Evolutionary conservation across 1,140 invertebrate species (phyloP).

Genomic region (Macrobrachium rosenbergii): DNA sequence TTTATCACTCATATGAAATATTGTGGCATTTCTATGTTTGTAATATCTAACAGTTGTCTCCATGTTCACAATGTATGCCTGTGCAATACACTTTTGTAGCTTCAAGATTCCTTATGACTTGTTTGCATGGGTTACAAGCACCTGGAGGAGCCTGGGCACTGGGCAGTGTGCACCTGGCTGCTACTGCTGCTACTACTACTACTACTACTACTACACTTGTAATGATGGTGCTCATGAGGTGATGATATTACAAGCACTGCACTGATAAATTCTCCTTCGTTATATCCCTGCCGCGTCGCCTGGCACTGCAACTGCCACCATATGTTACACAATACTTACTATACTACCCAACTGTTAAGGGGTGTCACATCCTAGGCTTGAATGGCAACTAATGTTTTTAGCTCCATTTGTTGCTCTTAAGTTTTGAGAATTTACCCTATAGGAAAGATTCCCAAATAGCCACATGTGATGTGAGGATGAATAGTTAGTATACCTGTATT

Average conservation of each 20-base stretch:
- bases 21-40: constrained; percentile 40
- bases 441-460: too few relatives aligned
- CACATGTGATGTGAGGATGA: too few relatives aligned
- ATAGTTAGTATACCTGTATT: too few relatives aligned
- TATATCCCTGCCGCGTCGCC: neutral
- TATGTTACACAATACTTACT: neutral
- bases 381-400: neutral
- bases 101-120: constrained; percentile 59
- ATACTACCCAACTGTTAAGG: constrained; percentile 18
- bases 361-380: constrained; percentile 21
- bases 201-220: constrained; percentile 21
- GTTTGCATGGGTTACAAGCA: constrained; percentile 59
- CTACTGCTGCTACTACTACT: neutral
- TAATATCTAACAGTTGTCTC: constrained; percentile 57
- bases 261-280: neutral
- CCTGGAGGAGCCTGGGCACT: constrained; percentile 51
- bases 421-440: too few relatives aligned
- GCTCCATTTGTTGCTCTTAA: too few relatives aligned
- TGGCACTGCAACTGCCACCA: constrained; percentile 32
- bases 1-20: constrained; percentile 37
- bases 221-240: constrained; percentile 42
- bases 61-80: constrained; percentile 59
- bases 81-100: constrained; percentile 56
- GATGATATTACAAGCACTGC: constrained; percentile 39
- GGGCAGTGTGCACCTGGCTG: constrained; percentile 42